Base-by-base conservation (phyloP, 2,888 invertebrate species). In the Halictus ligatus region DNA sequence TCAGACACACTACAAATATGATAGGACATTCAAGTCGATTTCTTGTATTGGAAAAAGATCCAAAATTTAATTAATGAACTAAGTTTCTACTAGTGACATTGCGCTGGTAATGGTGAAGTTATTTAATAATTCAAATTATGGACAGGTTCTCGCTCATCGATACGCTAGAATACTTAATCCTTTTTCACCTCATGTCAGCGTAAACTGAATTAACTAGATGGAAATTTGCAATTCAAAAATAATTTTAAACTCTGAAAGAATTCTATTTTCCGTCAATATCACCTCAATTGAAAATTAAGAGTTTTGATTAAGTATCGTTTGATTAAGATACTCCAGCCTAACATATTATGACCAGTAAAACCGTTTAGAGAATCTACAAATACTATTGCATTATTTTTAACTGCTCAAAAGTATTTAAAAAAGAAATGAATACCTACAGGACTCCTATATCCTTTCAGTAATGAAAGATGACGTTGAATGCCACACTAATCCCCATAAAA, bases 31-130 rank as follows among this genome's bases (percentile, higher is more conserved):
- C 43, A 43, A 43, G 6, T 71, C 40, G 21, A 43, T 10, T n/a
- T 71, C 43, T 71, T 43, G 21, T 13, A n/a, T 43, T 40, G 13
- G 50, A 64, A 15, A 40, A 29, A 43, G 69, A 25, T 25, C 46
- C 35, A 72, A 54, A 48, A 83, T 75, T 84, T 83, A 46, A 71
- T 84, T 84, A 83, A 78, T 71, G 75, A 84, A 75, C 75, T 71
- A 78, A n/a, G 78, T 60, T 83, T 78, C 78, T 46, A 69, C 71
- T 40, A 75, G 75, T 75, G 60, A 50, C 54, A 83, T 83, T 78
- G 71, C 78, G 69, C 78, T 43, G 67, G 29, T 40, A 76, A 83
- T 67, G 73, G 69, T 78, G 79, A 83, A 83, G 72, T 79, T 40
- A 83, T 83, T 85, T 83, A 79, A 40, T 72, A 12, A 43, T 54